Evolutionary conservation across 35 echinoderm and acorn worm genomes (phyloP).

Genomic region (Heliocidaris erythrogramma): DNA sequence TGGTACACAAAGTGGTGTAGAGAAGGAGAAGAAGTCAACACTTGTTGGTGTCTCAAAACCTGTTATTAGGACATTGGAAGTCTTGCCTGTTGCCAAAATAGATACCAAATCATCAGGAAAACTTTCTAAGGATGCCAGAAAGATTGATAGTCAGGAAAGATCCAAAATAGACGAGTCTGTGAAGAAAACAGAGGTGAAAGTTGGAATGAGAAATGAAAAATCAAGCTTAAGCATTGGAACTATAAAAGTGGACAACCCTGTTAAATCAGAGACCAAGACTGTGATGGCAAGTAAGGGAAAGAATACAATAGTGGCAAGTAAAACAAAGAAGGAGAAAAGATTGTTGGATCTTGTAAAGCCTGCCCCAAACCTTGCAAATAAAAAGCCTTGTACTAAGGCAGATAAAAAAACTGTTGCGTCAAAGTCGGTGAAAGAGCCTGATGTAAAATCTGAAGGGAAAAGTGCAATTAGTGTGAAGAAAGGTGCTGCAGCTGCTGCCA

Average conservation of each 20-base stretch:
- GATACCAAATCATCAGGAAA: background rate
- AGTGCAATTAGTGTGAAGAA: slow-evolving; percentile 20
- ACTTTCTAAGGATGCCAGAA: background rate
- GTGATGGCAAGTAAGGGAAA: background rate
- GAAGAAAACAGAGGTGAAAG: background rate
- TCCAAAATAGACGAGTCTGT: background rate
- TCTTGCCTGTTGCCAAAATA: slow-evolving; percentile 8
- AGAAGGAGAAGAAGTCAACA: background rate
- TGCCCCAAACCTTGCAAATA: background rate
- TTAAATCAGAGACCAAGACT: background rate
- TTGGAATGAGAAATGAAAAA: background rate
- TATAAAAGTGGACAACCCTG: background rate
- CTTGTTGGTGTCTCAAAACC: background rate
- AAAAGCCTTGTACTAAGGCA: background rate
- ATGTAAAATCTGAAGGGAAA: background rate
- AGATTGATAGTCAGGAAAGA: background rate
- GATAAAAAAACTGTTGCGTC: slow-evolving; percentile 1
- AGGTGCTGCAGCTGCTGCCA: background rate
- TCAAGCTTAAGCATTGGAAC: background rate
- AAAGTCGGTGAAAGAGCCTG: background rate
- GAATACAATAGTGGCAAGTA: background rate
- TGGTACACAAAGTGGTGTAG: background rate
- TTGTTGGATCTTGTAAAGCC: background rate
- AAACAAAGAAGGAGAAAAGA: background rate
- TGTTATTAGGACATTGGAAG: background rate